phyloP scores from a whole-genome alignment of 1,140 invertebrate genomes.

The Zaprionus nigranus region DNA sequence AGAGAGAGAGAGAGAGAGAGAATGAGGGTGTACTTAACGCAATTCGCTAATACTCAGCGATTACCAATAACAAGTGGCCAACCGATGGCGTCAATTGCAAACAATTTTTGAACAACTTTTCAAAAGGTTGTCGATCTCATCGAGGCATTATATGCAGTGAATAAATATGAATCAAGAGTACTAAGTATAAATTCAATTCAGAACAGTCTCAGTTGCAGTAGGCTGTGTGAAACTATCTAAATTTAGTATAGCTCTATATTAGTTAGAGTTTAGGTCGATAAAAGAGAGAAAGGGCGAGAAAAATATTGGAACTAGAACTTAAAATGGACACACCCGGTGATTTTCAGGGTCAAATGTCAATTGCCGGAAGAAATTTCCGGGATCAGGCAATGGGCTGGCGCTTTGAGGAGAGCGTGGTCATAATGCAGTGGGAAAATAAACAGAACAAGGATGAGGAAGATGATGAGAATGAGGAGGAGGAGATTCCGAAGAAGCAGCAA shows the following conservation, averaged over 20 bases:
- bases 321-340: neutral
- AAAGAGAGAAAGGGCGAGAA: neutral
- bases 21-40: neutral
- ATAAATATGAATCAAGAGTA: neutral
- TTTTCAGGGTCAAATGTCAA: neutral
- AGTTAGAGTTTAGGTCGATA: neutral
- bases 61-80: constrained; percentile 13
- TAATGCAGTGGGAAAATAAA: neutral
- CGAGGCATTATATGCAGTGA: neutral
- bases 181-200: neutral
- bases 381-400: neutral
- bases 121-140: neutral
- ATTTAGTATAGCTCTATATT: neutral
- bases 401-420: neutral
- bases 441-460: neutral
- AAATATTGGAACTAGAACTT: neutral
- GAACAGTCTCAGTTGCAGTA: neutral
- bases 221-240: neutral
- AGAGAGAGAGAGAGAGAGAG: neutral
- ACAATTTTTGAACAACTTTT: neutral
- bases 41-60: constrained; percentile 18
- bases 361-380: neutral
- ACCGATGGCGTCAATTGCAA: neutral
- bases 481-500: neutral
- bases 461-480: neutral